These are phyloP conservation scores for Chaetodon trifasciatus DNA, from an alignment of 2,797 vertebrate species.

Conservation along the genomic window DNA sequence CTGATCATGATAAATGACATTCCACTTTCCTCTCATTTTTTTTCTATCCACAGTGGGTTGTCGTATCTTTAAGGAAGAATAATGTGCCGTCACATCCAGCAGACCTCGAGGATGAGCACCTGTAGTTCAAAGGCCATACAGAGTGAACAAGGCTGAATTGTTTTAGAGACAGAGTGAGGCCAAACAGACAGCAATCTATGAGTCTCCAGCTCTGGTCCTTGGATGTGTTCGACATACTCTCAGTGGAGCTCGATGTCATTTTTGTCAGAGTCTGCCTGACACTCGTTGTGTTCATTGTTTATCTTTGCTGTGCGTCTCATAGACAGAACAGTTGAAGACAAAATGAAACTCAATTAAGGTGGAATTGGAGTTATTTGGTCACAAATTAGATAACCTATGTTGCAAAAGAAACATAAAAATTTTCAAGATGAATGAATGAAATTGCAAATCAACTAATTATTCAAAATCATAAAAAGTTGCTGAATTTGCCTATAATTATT, in stretches of 20 bases:
- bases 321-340: background rate
- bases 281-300: slow-evolving; percentile 25
- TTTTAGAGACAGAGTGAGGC: slow-evolving; percentile 46
- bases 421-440: background rate
- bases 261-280: slow-evolving; percentile 20
- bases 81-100: slow-evolving; percentile 59
- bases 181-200: slow-evolving; percentile 56
- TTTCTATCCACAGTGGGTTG: slow-evolving; percentile 38
- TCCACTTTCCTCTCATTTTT: slow-evolving; percentile 39
- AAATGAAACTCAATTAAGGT: background rate
- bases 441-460: background rate
- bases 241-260: slow-evolving; percentile 33
- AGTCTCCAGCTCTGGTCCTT: slow-evolving; percentile 31
- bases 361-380: slow-evolving; percentile 1
- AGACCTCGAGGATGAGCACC: slow-evolving; percentile 66
- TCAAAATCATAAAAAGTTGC: no score
- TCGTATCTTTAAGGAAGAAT: slow-evolving; percentile 72
- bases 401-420: background rate
- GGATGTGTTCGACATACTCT: slow-evolving; percentile 44
- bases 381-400: background rate
- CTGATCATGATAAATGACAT: slow-evolving; percentile 73
- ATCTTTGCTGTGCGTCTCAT: background rate
- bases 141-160: slow-evolving; percentile 50
- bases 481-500: no score
- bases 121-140: slow-evolving; percentile 60